These are phyloP conservation scores for Corythoichthys haematopterus DNA, from an alignment of 2,113 vertebrate species.

Conservation along the genomic window DNA sequence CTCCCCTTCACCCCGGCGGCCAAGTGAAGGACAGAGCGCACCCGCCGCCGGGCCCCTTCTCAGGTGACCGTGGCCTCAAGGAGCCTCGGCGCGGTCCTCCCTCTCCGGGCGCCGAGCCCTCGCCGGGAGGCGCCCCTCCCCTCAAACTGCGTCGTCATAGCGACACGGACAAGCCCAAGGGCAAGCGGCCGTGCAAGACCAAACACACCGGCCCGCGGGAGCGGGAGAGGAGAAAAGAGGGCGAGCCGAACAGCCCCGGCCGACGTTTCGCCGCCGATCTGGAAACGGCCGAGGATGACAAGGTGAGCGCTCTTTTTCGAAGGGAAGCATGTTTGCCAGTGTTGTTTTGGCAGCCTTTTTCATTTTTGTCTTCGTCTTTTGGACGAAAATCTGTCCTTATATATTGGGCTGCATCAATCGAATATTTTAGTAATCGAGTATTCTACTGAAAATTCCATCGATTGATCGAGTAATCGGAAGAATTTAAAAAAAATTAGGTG, in stretches of 20 bases:
- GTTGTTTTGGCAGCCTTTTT: no score
- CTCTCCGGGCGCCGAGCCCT: constrained; percentile 44
- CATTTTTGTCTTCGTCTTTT: no score
- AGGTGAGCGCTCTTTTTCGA: constrained; percentile 49
- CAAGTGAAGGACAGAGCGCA: constrained; percentile 61
- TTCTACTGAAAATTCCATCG: no score
- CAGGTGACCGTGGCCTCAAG: constrained; percentile 63
- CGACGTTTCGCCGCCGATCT: constrained; percentile 38
- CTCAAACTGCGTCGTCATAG: constrained; percentile 82
- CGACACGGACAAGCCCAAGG: constrained; percentile 93
- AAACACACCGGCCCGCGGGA: constrained; percentile 91
- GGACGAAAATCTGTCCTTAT: no score
- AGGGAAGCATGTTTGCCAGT: no score
- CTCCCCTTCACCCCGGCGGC: constrained; percentile 64
- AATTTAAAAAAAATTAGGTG: no score
- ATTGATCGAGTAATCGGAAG: no score
- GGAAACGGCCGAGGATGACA: constrained; percentile 54
- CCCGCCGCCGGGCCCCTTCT: constrained; percentile 55
- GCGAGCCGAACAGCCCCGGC: constrained; percentile 29
- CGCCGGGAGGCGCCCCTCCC: constrained; percentile 73
- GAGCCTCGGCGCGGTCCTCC: constrained; percentile 70
- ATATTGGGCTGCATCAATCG: no score
- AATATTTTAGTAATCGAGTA: no score
- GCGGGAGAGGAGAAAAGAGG: constrained; percentile 68
- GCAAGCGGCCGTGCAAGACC: constrained; percentile 98